These are phyloP conservation scores for Vireo altiloquus DNA, from an alignment of 2,113 vertebrate genomes.

Conservation along the genomic window DNA sequence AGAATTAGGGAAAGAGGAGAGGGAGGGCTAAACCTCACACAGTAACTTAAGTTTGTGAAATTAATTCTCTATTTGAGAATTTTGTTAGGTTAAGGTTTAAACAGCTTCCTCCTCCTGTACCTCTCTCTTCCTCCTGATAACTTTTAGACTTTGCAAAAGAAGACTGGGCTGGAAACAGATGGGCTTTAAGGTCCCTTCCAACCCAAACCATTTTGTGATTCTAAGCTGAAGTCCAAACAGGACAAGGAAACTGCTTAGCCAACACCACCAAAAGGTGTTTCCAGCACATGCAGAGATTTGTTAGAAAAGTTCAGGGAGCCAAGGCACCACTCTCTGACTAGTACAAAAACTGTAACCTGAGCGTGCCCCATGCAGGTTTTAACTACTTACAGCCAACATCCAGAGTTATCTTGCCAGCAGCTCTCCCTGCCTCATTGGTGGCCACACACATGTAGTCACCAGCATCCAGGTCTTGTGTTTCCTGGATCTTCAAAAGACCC, in stretches of 20 bases:
- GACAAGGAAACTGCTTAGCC: neutral
- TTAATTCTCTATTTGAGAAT: neutral
- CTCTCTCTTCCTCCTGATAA: neutral
- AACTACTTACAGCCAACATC: constrained; percentile 89
- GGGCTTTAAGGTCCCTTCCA: neutral
- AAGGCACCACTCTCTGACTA: neutral
- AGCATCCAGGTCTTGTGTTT: constrained; percentile 84
- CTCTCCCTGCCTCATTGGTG: constrained; percentile 84
- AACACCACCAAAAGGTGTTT: neutral
- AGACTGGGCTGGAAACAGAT: neutral
- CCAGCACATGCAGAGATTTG: neutral
- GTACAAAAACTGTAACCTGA: neutral
- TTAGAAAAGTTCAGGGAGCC: neutral
- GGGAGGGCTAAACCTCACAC: neutral
- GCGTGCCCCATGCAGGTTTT: neutral
- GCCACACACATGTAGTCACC: constrained; percentile 91
- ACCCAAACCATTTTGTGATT: neutral
- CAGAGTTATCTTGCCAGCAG: constrained; percentile 83
- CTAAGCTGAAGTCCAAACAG: neutral
- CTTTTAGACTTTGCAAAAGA: neutral
- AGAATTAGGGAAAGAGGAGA: neutral
- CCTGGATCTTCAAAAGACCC: constrained; percentile 85
- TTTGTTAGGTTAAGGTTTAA: neutral
- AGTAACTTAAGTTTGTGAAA: neutral
- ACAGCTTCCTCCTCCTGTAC: neutral